Conservation (phyloP, 2,797 vertebrate genomes). For the Tolypeutes matacus region DNA sequence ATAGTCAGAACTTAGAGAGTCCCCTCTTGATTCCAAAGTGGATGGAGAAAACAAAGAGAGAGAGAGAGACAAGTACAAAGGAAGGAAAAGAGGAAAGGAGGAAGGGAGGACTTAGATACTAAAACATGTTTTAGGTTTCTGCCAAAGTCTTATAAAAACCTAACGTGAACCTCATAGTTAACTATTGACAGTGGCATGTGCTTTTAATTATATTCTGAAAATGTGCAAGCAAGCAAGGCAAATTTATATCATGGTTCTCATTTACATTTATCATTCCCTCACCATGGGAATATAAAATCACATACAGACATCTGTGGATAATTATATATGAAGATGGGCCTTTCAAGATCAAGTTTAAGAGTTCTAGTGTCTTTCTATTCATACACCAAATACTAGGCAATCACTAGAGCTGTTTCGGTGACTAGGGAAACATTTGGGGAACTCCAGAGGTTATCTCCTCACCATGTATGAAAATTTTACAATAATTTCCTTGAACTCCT, state of each 20-base stretch:
- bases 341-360: constrained; percentile 35
- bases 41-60: not conserved
- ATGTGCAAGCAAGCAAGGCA: constrained; percentile 19
- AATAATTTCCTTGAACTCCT: not conserved
- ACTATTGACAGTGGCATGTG: constrained; percentile 22
- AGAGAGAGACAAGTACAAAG: not conserved
- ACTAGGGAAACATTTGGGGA: constrained; percentile 21
- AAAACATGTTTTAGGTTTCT: not conserved
- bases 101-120: not conserved
- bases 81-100: not conserved
- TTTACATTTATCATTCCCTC: constrained; percentile 64
- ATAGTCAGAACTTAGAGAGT: constrained; percentile 3
- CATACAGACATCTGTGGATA: not conserved
- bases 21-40: constrained; percentile 35
- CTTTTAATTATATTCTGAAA: constrained; percentile 61
- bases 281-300: not conserved
- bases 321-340: not conserved
- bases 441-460: constrained; percentile 7
- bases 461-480: not conserved
- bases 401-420: constrained; percentile 20
- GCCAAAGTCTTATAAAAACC: constrained; percentile 71
- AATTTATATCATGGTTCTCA: constrained; percentile 37
- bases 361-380: constrained; percentile 35
- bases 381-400: not conserved
- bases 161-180: not conserved